Percentiles rank a stretch among this genome's conserved stretches.
Evolutionary conservation across 2,888 invertebrate species (phyloP).

Genomic region (Rotaria socialis): DNA sequence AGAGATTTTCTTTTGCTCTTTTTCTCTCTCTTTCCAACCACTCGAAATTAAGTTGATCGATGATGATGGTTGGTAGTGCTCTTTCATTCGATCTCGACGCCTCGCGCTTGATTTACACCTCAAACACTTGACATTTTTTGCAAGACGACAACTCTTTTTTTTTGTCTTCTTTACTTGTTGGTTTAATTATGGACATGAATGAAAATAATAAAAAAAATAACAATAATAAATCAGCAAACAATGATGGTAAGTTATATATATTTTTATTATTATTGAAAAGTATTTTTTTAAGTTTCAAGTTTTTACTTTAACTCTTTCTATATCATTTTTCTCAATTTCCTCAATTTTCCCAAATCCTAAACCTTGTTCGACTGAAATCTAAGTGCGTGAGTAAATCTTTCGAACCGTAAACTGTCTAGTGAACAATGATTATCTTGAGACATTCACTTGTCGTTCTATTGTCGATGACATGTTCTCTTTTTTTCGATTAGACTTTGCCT

Average conservation of each 20-base stretch:
- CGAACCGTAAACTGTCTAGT: background rate
- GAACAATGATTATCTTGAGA: slow-evolving; percentile 6
- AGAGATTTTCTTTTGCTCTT: slow-evolving; percentile 18
- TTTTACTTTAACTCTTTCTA: background rate
- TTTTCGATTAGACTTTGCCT: slow-evolving; percentile 22
- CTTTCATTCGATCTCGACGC: slow-evolving; percentile 32
- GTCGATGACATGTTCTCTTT: slow-evolving; percentile 10
- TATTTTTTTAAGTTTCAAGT: no score
- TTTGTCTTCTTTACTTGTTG: no score
- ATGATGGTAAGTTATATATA: background rate
- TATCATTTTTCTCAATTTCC: no score
- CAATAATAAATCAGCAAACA: background rate
- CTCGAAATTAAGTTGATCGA: slow-evolving; percentile 29
- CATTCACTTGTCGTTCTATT: slow-evolving; percentile 3
- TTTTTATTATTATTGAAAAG: no score
- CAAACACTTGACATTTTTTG: slow-evolving; percentile 16
- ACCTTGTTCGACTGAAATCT: background rate
- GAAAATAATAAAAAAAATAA: background rate
- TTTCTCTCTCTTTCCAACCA: slow-evolving; percentile 25
- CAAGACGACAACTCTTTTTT: background rate
- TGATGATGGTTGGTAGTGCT: slow-evolving; percentile 32
- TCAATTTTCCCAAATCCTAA: background rate
- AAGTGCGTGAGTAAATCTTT: background rate
- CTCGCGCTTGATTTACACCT: slow-evolving; percentile 29
- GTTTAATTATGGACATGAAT: background rate